phyloP scores from a whole-genome alignment of 2,797 vertebrate species.

The Danio tinwini region DNA sequence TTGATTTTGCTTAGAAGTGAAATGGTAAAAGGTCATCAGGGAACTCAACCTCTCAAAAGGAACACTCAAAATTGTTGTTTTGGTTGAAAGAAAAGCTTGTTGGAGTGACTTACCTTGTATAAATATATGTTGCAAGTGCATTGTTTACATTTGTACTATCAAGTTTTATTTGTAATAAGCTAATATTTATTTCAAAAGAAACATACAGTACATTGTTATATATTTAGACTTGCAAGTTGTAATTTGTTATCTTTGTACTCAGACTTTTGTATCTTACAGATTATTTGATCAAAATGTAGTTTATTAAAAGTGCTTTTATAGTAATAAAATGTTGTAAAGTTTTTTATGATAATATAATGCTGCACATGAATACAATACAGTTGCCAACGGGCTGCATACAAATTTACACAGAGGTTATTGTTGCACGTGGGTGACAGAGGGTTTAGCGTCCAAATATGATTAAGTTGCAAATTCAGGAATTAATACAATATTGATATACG shows the following conservation, averaged over 20 bases:
- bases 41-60: not conserved
- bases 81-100: not conserved
- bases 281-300: not conserved
- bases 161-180: conserved; percentile 7
- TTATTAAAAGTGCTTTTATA: conserved; percentile 5
- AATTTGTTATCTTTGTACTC: not conserved
- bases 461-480: not conserved
- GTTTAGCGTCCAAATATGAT: not conserved
- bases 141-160: conserved; percentile 38
- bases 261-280: not conserved
- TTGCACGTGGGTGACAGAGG: not conserved
- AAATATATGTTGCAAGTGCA: not conserved
- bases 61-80: not conserved
- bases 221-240: not conserved
- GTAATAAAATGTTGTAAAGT: not conserved
- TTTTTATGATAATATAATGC: not conserved
- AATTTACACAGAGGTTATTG: not conserved
- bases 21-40: not conserved
- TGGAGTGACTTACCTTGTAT: not conserved
- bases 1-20: conserved; percentile 5
- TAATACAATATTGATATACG: not conserved
- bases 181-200: conserved; percentile 20
- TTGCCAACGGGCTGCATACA: not conserved
- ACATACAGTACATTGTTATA: not conserved
- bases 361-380: not conserved